Conservation (phyloP, 2,113 vertebrate genomes). For the Aegotheles bennettii region DNA sequence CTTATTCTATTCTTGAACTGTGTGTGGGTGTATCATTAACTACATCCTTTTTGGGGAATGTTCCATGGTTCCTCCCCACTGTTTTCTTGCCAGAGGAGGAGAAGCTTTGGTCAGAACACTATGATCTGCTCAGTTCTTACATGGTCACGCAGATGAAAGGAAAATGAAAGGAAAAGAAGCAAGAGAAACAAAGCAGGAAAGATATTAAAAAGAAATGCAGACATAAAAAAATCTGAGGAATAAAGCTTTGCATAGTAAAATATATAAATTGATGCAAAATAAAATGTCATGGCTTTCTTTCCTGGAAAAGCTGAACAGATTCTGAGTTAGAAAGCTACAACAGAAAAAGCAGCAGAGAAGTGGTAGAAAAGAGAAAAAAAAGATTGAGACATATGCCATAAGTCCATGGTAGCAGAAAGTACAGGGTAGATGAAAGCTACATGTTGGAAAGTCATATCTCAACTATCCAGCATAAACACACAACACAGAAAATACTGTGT, state of each 20-base stretch:
- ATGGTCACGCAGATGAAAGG: conserved; percentile 41
- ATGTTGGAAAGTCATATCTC: neutral
- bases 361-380: neutral
- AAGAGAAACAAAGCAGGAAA: conserved; percentile 38
- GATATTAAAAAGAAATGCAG: conserved; percentile 24
- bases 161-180: conserved; percentile 6
- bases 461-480: neutral
- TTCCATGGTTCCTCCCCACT: conserved; percentile 44
- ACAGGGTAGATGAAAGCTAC: neutral
- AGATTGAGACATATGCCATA: neutral
- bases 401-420: neutral
- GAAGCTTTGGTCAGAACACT: conserved; percentile 46
- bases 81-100: conserved; percentile 58
- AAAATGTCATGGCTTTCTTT: conserved; percentile 6
- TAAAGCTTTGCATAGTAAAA: neutral
- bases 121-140: conserved; percentile 50
- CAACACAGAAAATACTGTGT: neutral
- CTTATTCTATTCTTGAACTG: conserved; percentile 53
- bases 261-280: conserved; percentile 5
- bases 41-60: conserved; percentile 47
- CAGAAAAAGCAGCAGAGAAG: conserved; percentile 10
- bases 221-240: neutral
- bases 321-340: neutral
- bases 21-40: conserved; percentile 45
- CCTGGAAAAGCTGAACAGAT: conserved; percentile 1